Evolutionary conservation across 2,797 vertebrate species (phyloP), one percentile per base, ranked within the genome.

Genomic region (Pogonophryne albipinna): DNA sequence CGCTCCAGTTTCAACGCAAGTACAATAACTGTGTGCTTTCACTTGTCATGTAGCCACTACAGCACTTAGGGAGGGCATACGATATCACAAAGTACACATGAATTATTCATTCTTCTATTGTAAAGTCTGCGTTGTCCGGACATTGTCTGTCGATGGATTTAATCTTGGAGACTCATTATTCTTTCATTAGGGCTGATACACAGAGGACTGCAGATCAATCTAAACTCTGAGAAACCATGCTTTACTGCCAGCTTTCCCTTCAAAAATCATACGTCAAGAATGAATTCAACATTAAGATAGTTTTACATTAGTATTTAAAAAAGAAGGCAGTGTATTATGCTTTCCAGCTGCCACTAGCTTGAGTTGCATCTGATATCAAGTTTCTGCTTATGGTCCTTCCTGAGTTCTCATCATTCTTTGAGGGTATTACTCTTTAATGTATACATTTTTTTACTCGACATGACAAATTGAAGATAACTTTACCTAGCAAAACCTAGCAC

Each of bases 151-250:
- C n/a, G 0, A 55, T 76, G 41, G 41, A 68, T 84, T 77, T 46
- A 62, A 56, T 80, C 62, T 63, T 0, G 50, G 78, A 58, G 63
- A 68, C 63, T 78, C 79, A 79, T 87, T 80, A 85, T 76, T 80
- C 58, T 79, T 84, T 80, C 47, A 83, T 82, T 84, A 77, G 49
- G 38, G 69, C 38, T 14, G 71, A 83, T 53, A 46, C 66, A 38
- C 45, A 17, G 51, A 57, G 20, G 55, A 19, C 70, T 1, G 19
- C 31, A 1, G 50, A 87, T 89, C 79, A 83, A 83, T 86, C 57
- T 1, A 19, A 71, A 41, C 27, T 46, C 14, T 4, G 47, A 72
- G 47, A 71, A 87, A 85, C 44, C 66, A 59, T 45, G 10, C 61
- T 53, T 66, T 3, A 42, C 62, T 17, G 58, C 41, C 47, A 53